Percentiles rank a stretch among this genome's conserved stretches.
phyloP scores from a whole-genome alignment of 2,888 invertebrate species.

The Caenorhabditis sp. region DNA sequence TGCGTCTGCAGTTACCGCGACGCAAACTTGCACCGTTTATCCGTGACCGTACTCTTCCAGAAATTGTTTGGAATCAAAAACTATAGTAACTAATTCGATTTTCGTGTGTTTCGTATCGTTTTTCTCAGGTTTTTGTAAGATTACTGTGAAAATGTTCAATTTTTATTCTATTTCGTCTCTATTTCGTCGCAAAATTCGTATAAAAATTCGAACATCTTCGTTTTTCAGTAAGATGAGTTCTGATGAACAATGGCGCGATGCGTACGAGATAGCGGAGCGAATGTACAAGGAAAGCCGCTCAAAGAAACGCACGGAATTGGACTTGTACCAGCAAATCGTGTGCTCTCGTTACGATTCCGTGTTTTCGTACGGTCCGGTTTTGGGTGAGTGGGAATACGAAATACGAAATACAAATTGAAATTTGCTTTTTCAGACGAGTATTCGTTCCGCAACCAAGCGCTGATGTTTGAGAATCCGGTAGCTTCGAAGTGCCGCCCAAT shows the following conservation, averaged over 20 bases:
- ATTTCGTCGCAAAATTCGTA: too few relatives aligned
- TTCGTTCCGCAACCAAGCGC: neutral
- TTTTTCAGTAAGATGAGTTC: neutral
- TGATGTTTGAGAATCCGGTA: neutral
- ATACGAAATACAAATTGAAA: neutral
- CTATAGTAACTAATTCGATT: too few relatives aligned
- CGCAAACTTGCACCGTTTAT: too few relatives aligned
- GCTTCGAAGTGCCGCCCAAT: neutral
- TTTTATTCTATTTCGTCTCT: too few relatives aligned
- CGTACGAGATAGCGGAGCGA: slow-evolving; percentile 28
- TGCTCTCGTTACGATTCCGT: slow-evolving; percentile 23
- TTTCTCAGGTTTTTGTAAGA: too few relatives aligned
- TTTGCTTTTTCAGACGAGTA: neutral
- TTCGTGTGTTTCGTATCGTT: too few relatives aligned
- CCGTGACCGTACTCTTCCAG: too few relatives aligned
- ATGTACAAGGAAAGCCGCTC: slow-evolving; percentile 8
- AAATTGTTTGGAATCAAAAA: too few relatives aligned
- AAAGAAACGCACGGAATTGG: slow-evolving; percentile 16
- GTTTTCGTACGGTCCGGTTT: slow-evolving; percentile 30
- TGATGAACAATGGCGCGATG: slow-evolving; percentile 35
- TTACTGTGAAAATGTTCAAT: too few relatives aligned
- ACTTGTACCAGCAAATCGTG: slow-evolving; percentile 13
- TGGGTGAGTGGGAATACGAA: slow-evolving; percentile 8
- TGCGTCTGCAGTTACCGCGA: too few relatives aligned
- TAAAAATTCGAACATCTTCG: too few relatives aligned